Evolutionary conservation across 2,113 vertebrate species (phyloP).

Genomic region (human (Homo sapiens)): GRCh38 chr5:94985001-94985500

Average conservation of each 20-base stretch:
- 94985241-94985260: background rate
- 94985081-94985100: background rate
- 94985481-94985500: background rate
- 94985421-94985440: background rate
- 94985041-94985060: background rate
- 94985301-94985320: background rate
- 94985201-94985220: background rate
- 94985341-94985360: background rate
- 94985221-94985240: background rate
- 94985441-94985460: background rate
- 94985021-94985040: background rate
- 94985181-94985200: background rate
- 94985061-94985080: background rate
- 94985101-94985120: background rate
- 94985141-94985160: background rate
- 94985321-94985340: background rate
- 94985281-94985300: background rate
- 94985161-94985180: background rate
- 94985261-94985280: background rate
- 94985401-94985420: constrained; percentile 7
- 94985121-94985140: background rate
- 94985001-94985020: background rate
- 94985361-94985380: background rate
- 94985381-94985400: background rate
- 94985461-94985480: background rate